Percentiles rank a stretch among this genome's conserved stretches.
These are phyloP conservation scores for Chanos chanos DNA, from an alignment of 2,797 vertebrate species.

Conservation along the genomic window DNA sequence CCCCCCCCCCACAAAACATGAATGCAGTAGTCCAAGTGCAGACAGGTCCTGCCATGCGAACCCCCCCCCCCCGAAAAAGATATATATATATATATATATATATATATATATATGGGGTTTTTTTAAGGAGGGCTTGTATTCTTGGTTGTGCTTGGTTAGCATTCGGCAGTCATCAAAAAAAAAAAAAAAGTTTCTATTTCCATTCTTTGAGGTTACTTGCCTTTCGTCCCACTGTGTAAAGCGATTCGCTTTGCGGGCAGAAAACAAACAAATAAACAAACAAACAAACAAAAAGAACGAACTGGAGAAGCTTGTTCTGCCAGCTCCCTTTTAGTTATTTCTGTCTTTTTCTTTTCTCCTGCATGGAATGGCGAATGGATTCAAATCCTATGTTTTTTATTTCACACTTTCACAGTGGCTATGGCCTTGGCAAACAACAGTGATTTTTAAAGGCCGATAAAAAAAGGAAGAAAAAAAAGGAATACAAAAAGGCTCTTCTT, in stretches of 20 bases:
- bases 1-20: too few relatives aligned
- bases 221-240: not conserved
- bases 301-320: too few relatives aligned
- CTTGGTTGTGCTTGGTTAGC: too few relatives aligned
- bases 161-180: too few relatives aligned
- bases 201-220: not conserved
- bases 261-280: too few relatives aligned
- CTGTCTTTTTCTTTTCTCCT: not conserved
- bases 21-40: too few relatives aligned
- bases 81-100: not conserved
- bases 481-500: not conserved
- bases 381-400: constrained; percentile 54
- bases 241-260: not conserved
- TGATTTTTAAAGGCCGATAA: constrained; percentile 28
- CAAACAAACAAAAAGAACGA: too few relatives aligned
- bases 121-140: too few relatives aligned
- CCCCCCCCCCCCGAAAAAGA: too few relatives aligned
- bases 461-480: not conserved
- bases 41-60: too few relatives aligned
- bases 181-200: not conserved
- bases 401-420: constrained; percentile 41
- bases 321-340: not conserved
- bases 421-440: constrained; percentile 22
- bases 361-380: constrained; percentile 54
- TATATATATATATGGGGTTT: not conserved